These are phyloP conservation scores for Archilochus colubris DNA, from an alignment of 2,113 vertebrate species.

Conservation along the genomic window DNA sequence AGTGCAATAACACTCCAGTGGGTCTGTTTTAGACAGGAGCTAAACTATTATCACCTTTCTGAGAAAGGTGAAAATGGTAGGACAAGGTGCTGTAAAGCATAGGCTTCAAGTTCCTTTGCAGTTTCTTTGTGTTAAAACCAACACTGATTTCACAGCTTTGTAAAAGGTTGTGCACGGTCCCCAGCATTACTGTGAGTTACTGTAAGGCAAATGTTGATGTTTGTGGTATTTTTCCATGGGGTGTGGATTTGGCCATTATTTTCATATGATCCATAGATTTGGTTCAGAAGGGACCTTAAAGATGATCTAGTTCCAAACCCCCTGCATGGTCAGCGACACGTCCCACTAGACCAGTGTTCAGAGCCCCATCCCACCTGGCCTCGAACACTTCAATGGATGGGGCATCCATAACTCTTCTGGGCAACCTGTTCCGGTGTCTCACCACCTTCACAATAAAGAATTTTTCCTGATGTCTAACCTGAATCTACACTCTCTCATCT, in stretches of 20 bases:
- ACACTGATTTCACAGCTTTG: not conserved
- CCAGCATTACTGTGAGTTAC: not conserved
- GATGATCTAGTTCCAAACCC: too few relatives aligned
- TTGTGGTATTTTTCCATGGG: not conserved
- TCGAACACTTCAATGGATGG: too few relatives aligned
- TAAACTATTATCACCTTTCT: not conserved
- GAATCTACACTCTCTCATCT: too few relatives aligned
- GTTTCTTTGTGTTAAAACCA: not conserved
- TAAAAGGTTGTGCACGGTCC: not conserved
- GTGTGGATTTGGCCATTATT: not conserved
- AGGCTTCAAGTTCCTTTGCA: not conserved
- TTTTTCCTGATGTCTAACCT: too few relatives aligned
- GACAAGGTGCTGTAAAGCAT: not conserved
- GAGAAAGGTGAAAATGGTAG: not conserved
- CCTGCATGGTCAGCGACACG: too few relatives aligned
- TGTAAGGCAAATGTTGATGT: not conserved
- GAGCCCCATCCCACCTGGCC: too few relatives aligned
- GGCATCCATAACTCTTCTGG: too few relatives aligned
- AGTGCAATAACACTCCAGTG: not conserved
- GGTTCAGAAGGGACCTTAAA: too few relatives aligned
- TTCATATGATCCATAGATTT: not conserved
- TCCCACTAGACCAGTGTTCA: too few relatives aligned
- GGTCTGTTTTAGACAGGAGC: not conserved
- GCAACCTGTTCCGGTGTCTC: too few relatives aligned
- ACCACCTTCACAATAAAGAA: too few relatives aligned